Evolutionary conservation across 2,888 invertebrate species (phyloP).

Genomic region (Mactromeris polynyma): DNA sequence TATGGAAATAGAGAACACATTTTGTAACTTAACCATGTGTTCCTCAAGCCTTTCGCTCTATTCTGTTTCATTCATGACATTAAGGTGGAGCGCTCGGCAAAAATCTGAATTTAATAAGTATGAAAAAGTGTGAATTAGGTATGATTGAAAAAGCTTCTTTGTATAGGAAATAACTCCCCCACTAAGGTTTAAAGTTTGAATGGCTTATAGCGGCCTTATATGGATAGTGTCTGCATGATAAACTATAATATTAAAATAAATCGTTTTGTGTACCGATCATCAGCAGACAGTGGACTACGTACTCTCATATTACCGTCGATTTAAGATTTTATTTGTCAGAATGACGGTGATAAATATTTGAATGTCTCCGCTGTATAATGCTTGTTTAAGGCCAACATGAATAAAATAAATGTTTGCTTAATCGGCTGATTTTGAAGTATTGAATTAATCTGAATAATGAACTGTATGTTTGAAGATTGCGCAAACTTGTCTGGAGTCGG

Average conservation of each 20-base stretch:
- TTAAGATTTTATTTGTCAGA: background rate
- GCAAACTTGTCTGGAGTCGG: background rate
- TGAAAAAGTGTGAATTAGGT: slow-evolving; percentile 32
- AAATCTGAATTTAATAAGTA: slow-evolving; percentile 15
- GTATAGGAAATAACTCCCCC: slow-evolving; percentile 30
- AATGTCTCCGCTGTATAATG: background rate
- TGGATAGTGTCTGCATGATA: slow-evolving; percentile 19
- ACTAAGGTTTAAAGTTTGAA: slow-evolving; percentile 35
- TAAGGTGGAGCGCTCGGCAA: background rate
- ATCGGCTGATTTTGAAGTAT: background rate
- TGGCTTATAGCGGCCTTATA: slow-evolving; percentile 38
- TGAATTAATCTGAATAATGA: background rate
- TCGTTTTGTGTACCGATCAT: slow-evolving; percentile 10
- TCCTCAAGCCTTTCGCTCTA: background rate
- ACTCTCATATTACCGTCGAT: background rate
- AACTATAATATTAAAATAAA: slow-evolving; percentile 35
- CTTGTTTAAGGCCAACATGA: background rate
- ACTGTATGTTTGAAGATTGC: background rate
- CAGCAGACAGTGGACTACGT: background rate
- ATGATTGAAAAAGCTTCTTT: slow-evolving; percentile 30
- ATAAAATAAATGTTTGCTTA: background rate
- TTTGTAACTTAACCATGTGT: background rate
- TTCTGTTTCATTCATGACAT: slow-evolving; percentile 6
- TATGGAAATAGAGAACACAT: background rate
- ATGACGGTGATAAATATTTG: background rate